Conservation (phyloP, 1,140 invertebrate species). For the Drosophila trapezifrons region DNA sequence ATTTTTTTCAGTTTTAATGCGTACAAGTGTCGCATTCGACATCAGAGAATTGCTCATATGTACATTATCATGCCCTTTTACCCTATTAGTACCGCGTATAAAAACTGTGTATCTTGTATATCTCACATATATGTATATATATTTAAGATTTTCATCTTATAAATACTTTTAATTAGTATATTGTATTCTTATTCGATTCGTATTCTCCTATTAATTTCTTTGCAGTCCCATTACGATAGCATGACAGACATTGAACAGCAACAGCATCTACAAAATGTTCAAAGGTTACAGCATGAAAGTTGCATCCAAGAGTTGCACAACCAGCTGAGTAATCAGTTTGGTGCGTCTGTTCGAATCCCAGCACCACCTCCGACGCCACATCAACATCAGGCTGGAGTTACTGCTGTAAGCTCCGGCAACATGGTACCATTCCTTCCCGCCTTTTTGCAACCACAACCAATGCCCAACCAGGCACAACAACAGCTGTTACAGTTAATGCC, state of each 20-base stretch:
- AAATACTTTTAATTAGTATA: background rate
- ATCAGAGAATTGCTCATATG: no score
- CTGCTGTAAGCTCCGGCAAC: conserved; percentile 22
- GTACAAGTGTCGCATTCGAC: no score
- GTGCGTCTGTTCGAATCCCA: conserved; percentile 27
- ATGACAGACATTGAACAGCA: conserved; percentile 75
- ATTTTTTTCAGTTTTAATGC: no score
- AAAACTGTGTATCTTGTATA: no score
- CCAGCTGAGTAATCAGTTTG: conserved; percentile 62
- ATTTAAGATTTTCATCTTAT: no score
- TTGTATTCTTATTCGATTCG: background rate
- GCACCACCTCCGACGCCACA: conserved; percentile 31
- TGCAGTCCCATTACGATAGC: conserved; percentile 61
- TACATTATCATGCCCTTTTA: no score
- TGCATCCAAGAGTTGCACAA: conserved; percentile 71
- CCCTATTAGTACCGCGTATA: no score
- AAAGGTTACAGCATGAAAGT: conserved; percentile 65
- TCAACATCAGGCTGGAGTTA: conserved; percentile 31
- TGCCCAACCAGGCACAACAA: conserved; percentile 45
- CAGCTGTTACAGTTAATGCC: conserved; percentile 52
- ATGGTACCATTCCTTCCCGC: conserved; percentile 70
- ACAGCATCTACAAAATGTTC: conserved; percentile 59
- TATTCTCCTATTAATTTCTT: conserved; percentile 4
- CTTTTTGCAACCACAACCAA: conserved; percentile 60
- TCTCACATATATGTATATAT: no score